Conservation (phyloP, 2,113 vertebrate species). For the Pleuronectes platessa region DNA sequence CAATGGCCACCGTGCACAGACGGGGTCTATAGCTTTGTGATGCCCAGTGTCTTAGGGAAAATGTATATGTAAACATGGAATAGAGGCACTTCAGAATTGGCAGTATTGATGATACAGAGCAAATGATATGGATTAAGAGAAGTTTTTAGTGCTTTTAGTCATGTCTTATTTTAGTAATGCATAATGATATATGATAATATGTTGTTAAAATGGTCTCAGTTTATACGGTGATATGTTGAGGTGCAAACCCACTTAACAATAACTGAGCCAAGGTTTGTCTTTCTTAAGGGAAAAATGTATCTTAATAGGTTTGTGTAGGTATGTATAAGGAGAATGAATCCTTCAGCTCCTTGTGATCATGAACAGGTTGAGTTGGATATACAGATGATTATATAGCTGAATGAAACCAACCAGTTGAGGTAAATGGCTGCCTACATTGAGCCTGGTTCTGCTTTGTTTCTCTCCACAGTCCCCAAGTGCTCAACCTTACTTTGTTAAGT, state of each 20-base stretch:
- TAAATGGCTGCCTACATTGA: no score
- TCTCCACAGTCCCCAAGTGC: no score
- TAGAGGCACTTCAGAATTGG: constrained; percentile 38
- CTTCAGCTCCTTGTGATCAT: background rate
- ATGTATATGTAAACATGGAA: constrained; percentile 82
- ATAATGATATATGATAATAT: no score
- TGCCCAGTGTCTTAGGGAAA: constrained; percentile 64
- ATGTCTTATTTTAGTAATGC: background rate
- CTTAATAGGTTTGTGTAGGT: no score
- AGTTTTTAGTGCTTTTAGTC: background rate
- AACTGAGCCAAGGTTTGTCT: no score
- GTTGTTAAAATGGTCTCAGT: no score
- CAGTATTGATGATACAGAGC: constrained; percentile 20
- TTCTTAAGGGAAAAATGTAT: no score
- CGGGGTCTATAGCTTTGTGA: constrained; percentile 77
- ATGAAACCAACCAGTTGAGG: no score
- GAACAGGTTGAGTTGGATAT: background rate
- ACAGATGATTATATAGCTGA: background rate
- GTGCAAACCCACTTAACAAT: no score
- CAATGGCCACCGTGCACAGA: constrained; percentile 85
- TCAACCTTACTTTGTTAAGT: no score
- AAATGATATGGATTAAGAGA: constrained; percentile 33
- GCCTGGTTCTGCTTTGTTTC: no score
- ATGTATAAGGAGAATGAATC: background rate
- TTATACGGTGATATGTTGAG: no score